Evolutionary conservation across 2,888 invertebrate species (phyloP).

Genomic region (Sarcophaga carnaria): DNA sequence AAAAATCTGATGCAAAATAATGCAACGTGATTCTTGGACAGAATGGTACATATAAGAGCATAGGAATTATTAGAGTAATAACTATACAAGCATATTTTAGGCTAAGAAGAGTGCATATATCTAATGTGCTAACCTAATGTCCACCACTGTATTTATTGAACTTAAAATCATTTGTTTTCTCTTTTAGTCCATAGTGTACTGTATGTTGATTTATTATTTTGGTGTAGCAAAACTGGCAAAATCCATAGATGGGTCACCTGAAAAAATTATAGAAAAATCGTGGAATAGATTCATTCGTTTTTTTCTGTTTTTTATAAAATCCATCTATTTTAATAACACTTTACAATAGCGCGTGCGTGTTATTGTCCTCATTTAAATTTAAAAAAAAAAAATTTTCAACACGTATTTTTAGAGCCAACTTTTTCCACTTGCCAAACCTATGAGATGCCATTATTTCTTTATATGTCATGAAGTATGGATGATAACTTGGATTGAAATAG

Average conservation of each 20-base stretch:
- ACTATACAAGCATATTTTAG: too few relatives aligned
- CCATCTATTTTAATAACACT: neutral
- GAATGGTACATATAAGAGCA: too few relatives aligned
- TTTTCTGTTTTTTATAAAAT: neutral
- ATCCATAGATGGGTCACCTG: neutral
- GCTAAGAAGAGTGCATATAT: too few relatives aligned
- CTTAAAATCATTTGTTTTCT: too few relatives aligned
- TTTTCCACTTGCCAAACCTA: slow-evolving; percentile 23
- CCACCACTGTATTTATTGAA: too few relatives aligned
- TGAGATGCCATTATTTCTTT: neutral
- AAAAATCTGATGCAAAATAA: too few relatives aligned
- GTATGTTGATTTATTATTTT: slow-evolving; percentile 41
- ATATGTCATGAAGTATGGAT: neutral
- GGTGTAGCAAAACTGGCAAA: neutral
- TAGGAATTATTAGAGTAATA: too few relatives aligned
- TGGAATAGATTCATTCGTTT: neutral
- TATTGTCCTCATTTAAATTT: neutral
- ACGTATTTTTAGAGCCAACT: slow-evolving; percentile 39
- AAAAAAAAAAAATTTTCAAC: neutral
- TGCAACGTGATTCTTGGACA: too few relatives aligned
- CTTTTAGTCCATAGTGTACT: neutral
- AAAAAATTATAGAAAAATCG: neutral
- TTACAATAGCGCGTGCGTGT: too few relatives aligned
- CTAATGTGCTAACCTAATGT: too few relatives aligned
- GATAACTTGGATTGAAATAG: neutral